phyloP scores from a whole-genome alignment of 2,113 vertebrate species.

The Pycnonotus jocosus region DNA sequence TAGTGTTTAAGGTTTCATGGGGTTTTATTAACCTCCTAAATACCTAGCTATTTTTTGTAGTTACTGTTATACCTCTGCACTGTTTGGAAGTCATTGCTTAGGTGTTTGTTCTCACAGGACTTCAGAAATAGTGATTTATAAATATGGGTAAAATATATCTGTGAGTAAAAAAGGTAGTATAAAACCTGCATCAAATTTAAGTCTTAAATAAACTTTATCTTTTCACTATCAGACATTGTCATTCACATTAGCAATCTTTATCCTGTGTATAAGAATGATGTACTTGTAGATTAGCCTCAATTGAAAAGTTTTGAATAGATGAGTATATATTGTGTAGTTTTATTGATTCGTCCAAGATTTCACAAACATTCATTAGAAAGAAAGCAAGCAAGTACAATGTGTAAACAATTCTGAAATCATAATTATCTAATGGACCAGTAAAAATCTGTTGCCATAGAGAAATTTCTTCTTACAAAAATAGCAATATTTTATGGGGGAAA shows the following conservation, averaged over 20 bases:
- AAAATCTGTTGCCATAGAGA: slow-evolving; percentile 41
- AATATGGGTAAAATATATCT: background rate
- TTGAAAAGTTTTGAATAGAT: slow-evolving; percentile 53
- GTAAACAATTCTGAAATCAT: slow-evolving; percentile 39
- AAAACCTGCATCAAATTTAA: background rate
- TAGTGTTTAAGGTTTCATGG: background rate
- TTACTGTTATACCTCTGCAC: background rate
- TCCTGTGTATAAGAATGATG: background rate
- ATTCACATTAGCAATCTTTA: slow-evolving; percentile 18
- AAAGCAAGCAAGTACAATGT: slow-evolving; percentile 44
- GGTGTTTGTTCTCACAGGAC: background rate
- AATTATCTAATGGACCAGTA: slow-evolving; percentile 29
- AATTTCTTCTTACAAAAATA: slow-evolving; percentile 39
- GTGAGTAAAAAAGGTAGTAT: background rate
- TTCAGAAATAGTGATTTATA: background rate
- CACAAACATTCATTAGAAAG: slow-evolving; percentile 64
- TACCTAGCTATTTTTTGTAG: background rate
- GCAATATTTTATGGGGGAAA: slow-evolving; percentile 6
- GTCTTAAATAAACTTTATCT: background rate
- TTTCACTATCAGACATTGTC: background rate
- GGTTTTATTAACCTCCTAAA: background rate
- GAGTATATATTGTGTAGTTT: slow-evolving; percentile 43
- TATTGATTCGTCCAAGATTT: slow-evolving; percentile 47
- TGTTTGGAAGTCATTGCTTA: background rate
- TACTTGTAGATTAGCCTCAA: slow-evolving; percentile 27